A percentile compares a stretch with the other conserved stretches of the same genome.
Evolutionary conservation across 1,140 invertebrate species (phyloP).

Genomic region (Bathynomus jamesi): DNA sequence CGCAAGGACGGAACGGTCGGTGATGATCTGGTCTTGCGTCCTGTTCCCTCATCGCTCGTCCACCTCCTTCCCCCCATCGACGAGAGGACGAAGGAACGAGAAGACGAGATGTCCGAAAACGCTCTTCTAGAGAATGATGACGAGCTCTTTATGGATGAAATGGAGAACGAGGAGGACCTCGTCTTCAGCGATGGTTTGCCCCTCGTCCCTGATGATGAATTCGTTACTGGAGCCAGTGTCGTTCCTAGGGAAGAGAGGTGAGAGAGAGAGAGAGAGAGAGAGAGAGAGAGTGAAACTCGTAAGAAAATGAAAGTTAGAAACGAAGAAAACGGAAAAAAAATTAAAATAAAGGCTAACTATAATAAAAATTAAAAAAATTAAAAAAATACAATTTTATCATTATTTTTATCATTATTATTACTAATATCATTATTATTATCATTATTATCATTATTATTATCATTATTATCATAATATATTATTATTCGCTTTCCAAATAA

Average conservation of each 20-base stretch:
- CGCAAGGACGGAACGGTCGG: conserved; percentile 43
- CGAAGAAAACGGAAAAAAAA: not conserved
- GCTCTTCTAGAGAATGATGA: conserved; percentile 22
- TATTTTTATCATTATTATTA: no score
- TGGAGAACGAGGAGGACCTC: conserved; percentile 21
- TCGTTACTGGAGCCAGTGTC: not conserved
- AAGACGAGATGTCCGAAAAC: conserved; percentile 22
- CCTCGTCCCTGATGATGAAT: conserved; percentile 14
- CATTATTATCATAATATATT: no score
- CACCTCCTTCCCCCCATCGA: not conserved
- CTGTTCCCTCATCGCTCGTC: conserved; percentile 36
- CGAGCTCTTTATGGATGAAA: conserved; percentile 24
- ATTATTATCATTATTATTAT: no score
- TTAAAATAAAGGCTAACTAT: not conserved
- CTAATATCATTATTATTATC: not conserved
- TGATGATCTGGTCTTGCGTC: conserved; percentile 42
- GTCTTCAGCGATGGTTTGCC: conserved; percentile 33
- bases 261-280: not conserved
- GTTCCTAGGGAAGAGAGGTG: not conserved
- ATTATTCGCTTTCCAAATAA: no score
- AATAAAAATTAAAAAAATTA: not conserved
- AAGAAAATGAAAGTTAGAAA: not conserved
- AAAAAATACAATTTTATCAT: not conserved
- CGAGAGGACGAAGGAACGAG: not conserved
- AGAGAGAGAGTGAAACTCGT: not conserved